Base-by-base conservation (phyloP, 2,888 invertebrate species). In the Anoplius nigerrimus region DNA sequence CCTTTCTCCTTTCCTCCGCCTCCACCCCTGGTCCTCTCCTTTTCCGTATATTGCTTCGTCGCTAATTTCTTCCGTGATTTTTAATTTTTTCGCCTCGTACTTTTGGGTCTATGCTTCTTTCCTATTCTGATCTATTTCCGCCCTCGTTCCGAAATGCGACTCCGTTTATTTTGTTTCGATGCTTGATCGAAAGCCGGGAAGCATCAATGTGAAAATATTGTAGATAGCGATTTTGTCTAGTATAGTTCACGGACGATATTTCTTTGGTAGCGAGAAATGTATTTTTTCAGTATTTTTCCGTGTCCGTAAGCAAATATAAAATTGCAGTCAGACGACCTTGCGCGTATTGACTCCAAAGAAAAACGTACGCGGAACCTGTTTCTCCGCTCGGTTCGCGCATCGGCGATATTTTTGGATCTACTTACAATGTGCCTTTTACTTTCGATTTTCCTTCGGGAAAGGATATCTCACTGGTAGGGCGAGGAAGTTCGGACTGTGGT, bases 321-420 rank as follows among this genome's bases (percentile, higher is more conserved):
- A n/a, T 55, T 53, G 66, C 43, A 43, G 22, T 53, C 64, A 61
- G 66, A 62, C 56, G 75, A 69, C 67, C 75, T 75, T 75, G 66
- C 68, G 43, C 59, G 34, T 68, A 72, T 76, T 69, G 55, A 21
- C 58, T 55, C 66, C 66, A 67, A 73, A 67, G 69, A 78, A 71
- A 73, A 75, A 67, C 69, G 64, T 48, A 66, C 58, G 54, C 43
- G 46, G 60, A 78, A 78, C 75, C 67, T 67, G 77, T 72, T 77
- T 65, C 59, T 15, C 62, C 24, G 42, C 16, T 52, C 62, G 18
- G 15, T 58, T 64, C 66, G 70, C 66, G 58, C 56, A 21, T 45
- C 54, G 22, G 42, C 34, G 63, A 34, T 57, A 65, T 74, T 70
- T 74, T 74, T 42, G 42, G 51, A 46, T 22, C 16, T 11, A 4